Conservation (phyloP, 2,797 vertebrate species). For the Aulostomus chinensis region DNA sequence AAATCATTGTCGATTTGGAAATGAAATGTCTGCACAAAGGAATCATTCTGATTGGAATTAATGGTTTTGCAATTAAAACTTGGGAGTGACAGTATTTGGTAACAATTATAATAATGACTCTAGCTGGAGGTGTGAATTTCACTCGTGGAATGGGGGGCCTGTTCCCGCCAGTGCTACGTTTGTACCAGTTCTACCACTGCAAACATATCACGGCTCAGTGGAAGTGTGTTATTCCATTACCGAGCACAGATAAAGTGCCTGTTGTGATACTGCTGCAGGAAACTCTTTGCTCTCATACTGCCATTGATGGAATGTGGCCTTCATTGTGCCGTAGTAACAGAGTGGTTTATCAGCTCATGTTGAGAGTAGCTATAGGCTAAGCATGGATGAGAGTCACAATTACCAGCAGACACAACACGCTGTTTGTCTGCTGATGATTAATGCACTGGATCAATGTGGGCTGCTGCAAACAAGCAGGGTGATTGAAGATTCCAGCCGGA, state of each 20-base stretch:
- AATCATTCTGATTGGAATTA: conserved; percentile 77
- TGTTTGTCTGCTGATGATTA: conserved; percentile 78
- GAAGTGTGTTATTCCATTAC: conserved; percentile 63
- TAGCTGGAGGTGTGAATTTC: conserved; percentile 80
- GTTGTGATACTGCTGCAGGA: conserved; percentile 67
- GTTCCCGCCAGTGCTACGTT: conserved; percentile 4
- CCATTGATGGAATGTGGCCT: conserved; percentile 60
- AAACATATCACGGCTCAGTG: conserved; percentile 18
- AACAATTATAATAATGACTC: conserved; percentile 79
- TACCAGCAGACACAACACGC: conserved; percentile 77
- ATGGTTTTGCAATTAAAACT: conserved; percentile 80
- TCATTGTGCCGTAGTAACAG: conserved; percentile 72
- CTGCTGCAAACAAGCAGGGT: conserved; percentile 44
- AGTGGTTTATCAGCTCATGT: conserved; percentile 77
- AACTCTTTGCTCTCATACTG: conserved; percentile 52
- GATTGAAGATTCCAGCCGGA: conserved; percentile 72
- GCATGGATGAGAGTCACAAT: conserved; percentile 76
- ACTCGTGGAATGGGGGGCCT: conserved; percentile 36
- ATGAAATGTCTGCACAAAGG: conserved; percentile 70
- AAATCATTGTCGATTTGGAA: conserved; percentile 75
- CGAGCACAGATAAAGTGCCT: conserved; percentile 65
- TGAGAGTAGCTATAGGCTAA: conserved; percentile 76
- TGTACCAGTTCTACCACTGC: conserved; percentile 19
- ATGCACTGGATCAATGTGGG: conserved; percentile 69
- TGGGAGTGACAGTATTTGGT: conserved; percentile 75